phyloP scores from a whole-genome alignment of 2,888 invertebrate species.

The Aelia acuminata region DNA sequence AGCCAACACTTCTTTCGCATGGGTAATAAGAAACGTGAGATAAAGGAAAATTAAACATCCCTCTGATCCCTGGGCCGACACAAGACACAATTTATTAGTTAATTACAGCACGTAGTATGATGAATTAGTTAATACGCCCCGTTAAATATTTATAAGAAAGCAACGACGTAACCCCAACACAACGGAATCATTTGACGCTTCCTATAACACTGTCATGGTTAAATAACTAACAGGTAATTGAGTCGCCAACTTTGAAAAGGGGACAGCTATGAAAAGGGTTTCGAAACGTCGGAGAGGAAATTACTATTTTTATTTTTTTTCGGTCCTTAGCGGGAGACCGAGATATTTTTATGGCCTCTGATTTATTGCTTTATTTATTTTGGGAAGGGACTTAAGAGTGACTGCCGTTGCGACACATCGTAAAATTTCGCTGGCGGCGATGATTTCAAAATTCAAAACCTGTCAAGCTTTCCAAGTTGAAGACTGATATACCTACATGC shows the following conservation, averaged over 20 bases:
- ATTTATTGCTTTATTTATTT: conserved; percentile 38
- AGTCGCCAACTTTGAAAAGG: neutral
- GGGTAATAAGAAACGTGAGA: neutral
- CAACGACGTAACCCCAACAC: neutral
- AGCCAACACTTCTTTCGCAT: neutral
- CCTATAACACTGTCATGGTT: neutral
- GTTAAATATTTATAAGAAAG: conserved; percentile 10
- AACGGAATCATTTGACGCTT: neutral
- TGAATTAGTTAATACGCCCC: neutral
- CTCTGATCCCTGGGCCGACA: neutral
- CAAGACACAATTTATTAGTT: neutral
- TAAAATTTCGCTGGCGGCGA: neutral
- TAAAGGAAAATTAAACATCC: neutral
- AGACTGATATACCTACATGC: neutral
- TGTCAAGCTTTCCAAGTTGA: neutral
- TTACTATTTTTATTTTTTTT: no score
- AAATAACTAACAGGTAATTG: conserved; percentile 16
- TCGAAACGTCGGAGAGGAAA: neutral
- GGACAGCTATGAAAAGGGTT: neutral
- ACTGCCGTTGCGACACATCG: neutral
- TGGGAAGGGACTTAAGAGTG: conserved; percentile 38
- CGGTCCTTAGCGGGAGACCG: neutral
- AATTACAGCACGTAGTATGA: neutral
- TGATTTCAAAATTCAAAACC: neutral
- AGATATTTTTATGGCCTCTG: neutral